phyloP scores from a whole-genome alignment of 2,888 invertebrate genomes.

The Vannuccia rotundouncinata region DNA sequence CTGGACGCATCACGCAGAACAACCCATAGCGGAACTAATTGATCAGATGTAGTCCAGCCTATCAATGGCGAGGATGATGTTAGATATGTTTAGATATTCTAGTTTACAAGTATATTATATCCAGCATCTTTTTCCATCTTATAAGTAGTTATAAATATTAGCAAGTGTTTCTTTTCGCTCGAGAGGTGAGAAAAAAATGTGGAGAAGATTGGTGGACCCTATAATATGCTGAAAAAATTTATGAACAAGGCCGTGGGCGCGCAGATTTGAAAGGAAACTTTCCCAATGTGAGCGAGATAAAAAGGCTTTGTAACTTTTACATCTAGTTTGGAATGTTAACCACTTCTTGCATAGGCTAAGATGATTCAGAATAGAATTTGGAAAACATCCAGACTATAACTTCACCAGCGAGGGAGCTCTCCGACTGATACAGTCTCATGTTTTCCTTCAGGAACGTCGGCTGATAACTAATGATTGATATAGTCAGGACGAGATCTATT shows the following conservation, averaged over 20 bases:
- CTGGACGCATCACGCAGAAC: no score
- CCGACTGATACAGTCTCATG: not conserved
- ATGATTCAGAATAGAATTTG: not conserved
- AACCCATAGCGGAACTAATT: no score
- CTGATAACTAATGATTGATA: conserved; percentile 22
- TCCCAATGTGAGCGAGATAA: not conserved
- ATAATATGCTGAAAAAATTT: not conserved
- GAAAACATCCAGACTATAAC: no score
- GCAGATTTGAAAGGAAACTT: not conserved
- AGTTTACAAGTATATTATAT: no score
- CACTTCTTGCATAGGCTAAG: not conserved
- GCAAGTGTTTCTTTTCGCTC: not conserved
- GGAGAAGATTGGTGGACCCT: no score
- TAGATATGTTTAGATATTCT: no score
- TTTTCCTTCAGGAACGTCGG: not conserved
- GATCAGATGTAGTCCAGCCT: no score
- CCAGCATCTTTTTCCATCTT: not conserved
- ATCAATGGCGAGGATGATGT: no score
- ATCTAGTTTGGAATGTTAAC: not conserved
- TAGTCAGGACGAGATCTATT: not conserved
- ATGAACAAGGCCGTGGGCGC: not conserved
- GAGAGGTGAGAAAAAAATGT: no score
- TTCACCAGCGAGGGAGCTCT: no score
- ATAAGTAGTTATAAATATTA: not conserved
- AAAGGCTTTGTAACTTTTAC: not conserved